Percentiles rank a stretch among this genome's conserved stretches.
Evolutionary conservation across 2,888 invertebrate species (phyloP).

Genomic region (Alviniconcha strummeri): DNA sequence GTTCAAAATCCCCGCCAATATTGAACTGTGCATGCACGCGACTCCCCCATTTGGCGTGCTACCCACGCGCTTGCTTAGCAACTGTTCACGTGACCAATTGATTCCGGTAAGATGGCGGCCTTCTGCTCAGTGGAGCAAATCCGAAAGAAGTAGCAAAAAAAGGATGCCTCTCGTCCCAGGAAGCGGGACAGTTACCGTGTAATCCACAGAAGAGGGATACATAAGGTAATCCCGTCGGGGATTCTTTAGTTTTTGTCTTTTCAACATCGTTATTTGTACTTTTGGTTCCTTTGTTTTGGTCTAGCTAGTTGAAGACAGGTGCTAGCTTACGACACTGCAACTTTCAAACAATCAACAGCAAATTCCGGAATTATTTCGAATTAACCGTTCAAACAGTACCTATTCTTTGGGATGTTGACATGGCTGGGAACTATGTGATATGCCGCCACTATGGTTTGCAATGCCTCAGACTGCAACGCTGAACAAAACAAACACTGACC

Average conservation of each 20-base stretch:
- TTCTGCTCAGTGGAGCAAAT: slow-evolving; percentile 9
- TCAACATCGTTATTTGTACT: neutral
- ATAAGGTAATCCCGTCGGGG: neutral
- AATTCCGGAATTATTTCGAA: no score
- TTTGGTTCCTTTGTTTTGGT: neutral
- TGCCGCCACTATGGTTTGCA: no score
- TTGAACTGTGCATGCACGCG: neutral
- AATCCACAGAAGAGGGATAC: neutral
- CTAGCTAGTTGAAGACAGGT: neutral
- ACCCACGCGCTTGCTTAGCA: slow-evolving; percentile 32
- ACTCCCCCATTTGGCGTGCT: neutral
- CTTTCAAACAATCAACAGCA: neutral
- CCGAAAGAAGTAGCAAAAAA: neutral
- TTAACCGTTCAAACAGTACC: no score
- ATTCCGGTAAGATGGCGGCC: slow-evolving; percentile 40
- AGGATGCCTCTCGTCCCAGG: neutral
- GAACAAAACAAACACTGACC: no score
- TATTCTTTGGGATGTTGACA: no score
- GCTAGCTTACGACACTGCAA: neutral
- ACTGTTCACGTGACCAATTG: slow-evolving; percentile 35
- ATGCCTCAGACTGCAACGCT: no score
- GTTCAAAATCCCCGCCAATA: no score
- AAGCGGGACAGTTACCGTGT: neutral
- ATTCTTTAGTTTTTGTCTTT: neutral
- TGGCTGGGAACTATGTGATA: no score